Evolutionary conservation across 2,888 invertebrate species (phyloP), one percentile per base, ranked within the genome.

Genomic region (Chorisops tibialis): DNA sequence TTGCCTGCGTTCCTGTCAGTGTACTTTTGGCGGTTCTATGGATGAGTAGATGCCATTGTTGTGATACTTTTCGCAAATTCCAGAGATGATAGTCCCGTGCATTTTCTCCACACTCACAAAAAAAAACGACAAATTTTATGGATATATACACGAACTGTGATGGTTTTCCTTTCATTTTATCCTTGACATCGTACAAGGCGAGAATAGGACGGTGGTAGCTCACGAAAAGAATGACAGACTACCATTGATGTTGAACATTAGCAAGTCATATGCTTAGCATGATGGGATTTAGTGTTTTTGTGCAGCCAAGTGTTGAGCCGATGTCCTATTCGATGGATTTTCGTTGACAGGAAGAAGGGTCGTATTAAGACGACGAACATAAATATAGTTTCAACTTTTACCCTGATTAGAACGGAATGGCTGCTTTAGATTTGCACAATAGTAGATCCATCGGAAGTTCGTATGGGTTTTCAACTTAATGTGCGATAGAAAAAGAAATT

Each of bases 241-340:
- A 59, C 49, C 59, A 37, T 59, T 59, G 59, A 59, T 59, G 38
- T 43, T 48, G 30, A 59, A 59, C 59, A 59, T 59, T 48, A 48
- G 59, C 59, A 59, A 59, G 59, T 47, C 59, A 59, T 59, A 59
- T 59, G 30, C 59, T 48, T 59, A 43, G 45, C 41, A 45, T 43
- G 43, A 56, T 56, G 43, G 56, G n/a, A 30, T 56, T 24, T 30
- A 30, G 18, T 56, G 56, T 56, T 56, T 56, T 56, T 56, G 56
- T 56, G 43, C 56, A 45, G 24, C 43, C 21, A 56, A 56, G 56
- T 56, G 45, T 56, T 56, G 45, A 43, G n/a, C 9, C 6, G 43
- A 4, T 43, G 43, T 43, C 18, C 9, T 43, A 16, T 4, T 43
- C 4, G 14, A 43, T 7, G 18, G 43, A 14, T n/a, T 43, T 16